phyloP scores from a whole-genome alignment of 2,797 vertebrate species.

The Mus caroli region DNA sequence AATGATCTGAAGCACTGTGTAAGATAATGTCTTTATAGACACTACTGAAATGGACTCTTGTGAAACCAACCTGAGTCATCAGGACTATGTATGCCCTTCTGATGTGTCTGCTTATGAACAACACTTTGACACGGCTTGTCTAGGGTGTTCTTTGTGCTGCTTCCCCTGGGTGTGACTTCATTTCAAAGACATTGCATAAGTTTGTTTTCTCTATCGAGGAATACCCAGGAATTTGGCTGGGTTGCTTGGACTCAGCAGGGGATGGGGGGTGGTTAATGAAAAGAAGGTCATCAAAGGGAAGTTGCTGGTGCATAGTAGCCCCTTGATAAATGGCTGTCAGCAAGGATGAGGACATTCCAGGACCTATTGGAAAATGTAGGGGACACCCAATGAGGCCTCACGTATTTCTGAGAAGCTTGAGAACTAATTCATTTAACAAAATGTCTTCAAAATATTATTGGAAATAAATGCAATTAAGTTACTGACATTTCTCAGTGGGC shows the following conservation, averaged over 20 bases:
- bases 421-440: no score
- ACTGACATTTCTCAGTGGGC: background rate
- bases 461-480: background rate
- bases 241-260: background rate
- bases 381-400: background rate
- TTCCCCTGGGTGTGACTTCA: background rate
- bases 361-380: background rate
- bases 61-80: background rate
- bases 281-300: background rate
- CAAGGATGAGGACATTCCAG: background rate
- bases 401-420: background rate
- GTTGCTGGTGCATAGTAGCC: background rate
- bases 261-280: background rate
- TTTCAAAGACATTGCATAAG: background rate
- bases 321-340: background rate
- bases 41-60: background rate
- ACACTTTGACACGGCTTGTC: background rate
- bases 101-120: background rate
- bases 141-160: background rate
- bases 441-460: background rate
- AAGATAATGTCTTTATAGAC: background rate
- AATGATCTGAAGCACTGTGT: background rate
- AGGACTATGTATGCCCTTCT: background rate
- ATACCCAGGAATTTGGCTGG: background rate
- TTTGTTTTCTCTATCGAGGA: background rate